Evolutionary conservation across 2,888 invertebrate genomes (phyloP).

Genomic region (Coremacera marginata): DNA sequence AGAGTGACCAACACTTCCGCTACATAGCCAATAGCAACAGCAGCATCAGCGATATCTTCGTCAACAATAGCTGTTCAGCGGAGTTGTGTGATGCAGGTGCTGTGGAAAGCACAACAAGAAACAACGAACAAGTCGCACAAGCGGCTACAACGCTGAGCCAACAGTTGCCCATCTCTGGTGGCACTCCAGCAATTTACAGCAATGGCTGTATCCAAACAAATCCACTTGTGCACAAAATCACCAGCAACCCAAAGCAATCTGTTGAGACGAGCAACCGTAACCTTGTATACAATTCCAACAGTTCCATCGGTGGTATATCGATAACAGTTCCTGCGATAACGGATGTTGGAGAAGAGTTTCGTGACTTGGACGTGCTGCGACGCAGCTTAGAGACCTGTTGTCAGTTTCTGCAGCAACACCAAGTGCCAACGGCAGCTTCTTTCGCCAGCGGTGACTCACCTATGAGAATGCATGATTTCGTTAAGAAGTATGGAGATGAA

Average conservation of each 20-base stretch:
- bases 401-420: constrained; percentile 61
- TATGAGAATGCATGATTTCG: constrained; percentile 50
- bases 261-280: constrained; percentile 45
- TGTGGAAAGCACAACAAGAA: constrained; percentile 20
- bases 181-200: constrained; percentile 57
- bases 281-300: constrained; percentile 60
- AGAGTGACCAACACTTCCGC: constrained; percentile 68
- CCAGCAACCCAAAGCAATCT: constrained; percentile 55
- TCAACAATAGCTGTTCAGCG: constrained; percentile 64
- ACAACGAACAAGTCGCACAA: constrained; percentile 26
- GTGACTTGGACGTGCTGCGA: constrained; percentile 58
- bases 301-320: constrained; percentile 62
- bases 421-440: constrained; percentile 51
- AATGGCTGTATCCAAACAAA: constrained; percentile 61
- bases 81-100: constrained; percentile 25
- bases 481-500: constrained; percentile 58
- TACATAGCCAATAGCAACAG: constrained; percentile 65
- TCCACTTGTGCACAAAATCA: constrained; percentile 56
- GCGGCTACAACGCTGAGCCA: constrained; percentile 40
- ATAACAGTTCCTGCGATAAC: constrained; percentile 59
- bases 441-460: constrained; percentile 51
- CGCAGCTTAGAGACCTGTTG: constrained; percentile 67
- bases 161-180: constrained; percentile 41
- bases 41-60: constrained; percentile 68
- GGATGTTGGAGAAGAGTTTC: constrained; percentile 55